These are phyloP conservation scores for Tachystola acroxantha DNA, from an alignment of 2,888 invertebrate species.

Conservation along the genomic window DNA sequence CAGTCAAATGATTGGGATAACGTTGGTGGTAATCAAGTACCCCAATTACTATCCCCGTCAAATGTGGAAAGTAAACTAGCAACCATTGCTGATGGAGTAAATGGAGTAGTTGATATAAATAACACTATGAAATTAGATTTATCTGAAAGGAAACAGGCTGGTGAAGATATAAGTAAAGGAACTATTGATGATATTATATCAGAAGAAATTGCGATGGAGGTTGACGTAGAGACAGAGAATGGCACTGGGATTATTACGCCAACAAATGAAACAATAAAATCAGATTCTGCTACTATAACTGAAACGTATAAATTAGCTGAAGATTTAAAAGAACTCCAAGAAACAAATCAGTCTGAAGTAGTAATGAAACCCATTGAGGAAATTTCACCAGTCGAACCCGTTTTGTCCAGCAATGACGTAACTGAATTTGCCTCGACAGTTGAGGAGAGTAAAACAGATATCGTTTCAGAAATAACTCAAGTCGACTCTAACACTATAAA, in stretches of 20 bases:
- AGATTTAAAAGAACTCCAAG: not conserved
- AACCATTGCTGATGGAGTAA: not conserved
- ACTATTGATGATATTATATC: conserved; percentile 5
- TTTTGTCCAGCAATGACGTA: no score
- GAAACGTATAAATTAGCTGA: not conserved
- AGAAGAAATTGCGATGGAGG: no score
- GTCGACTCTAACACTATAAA: no score
- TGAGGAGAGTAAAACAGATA: no score
- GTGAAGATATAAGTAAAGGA: conserved; percentile 24
- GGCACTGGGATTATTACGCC: not conserved
- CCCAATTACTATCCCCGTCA: not conserved
- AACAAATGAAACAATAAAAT: not conserved
- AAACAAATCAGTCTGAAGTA: not conserved
- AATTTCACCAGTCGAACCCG: not conserved
- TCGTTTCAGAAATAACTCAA: no score
- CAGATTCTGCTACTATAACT: no score
- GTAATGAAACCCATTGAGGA: not conserved
- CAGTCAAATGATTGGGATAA: not conserved
- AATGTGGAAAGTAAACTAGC: not conserved
- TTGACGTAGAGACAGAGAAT: no score
- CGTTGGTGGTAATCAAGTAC: not conserved
- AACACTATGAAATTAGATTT: no score
- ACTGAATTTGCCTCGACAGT: no score
- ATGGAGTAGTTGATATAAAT: not conserved
- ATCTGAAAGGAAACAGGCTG: not conserved